Evolutionary conservation across 2,888 invertebrate species (phyloP).

Genomic region (Aporophyla nigra): DNA sequence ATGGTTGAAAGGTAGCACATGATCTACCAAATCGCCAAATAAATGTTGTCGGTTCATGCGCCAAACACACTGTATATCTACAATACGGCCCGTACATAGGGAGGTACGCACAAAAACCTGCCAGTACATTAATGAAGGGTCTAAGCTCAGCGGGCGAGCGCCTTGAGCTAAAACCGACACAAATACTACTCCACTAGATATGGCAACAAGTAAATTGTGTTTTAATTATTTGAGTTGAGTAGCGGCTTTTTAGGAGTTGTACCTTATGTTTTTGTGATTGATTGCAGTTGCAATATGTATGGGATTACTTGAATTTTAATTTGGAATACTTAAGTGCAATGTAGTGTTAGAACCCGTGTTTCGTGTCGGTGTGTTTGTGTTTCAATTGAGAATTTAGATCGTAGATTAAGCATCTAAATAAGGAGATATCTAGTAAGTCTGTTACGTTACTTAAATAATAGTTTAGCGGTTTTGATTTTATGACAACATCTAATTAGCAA

Average conservation of each 20-base stretch:
- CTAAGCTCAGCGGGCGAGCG: slow-evolving; percentile 57
- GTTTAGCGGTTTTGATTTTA: background rate
- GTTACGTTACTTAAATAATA: background rate
- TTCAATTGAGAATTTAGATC: slow-evolving; percentile 9
- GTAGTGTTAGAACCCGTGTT: slow-evolving; percentile 10
- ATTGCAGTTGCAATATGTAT: slow-evolving; percentile 32
- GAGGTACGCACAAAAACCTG: slow-evolving; percentile 41
- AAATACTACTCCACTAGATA: slow-evolving; percentile 37
- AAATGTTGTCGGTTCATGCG: no score
- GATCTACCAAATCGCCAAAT: no score
- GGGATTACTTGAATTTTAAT: slow-evolving; percentile 24
- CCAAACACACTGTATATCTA: no score
- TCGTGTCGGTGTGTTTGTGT: background rate
- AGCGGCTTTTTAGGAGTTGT: slow-evolving; percentile 20
- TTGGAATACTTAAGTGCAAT: background rate
- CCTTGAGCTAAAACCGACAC: slow-evolving; percentile 55
- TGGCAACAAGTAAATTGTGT: slow-evolving; percentile 44
- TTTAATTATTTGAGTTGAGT: slow-evolving; percentile 54
- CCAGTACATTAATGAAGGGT: slow-evolving; percentile 23
- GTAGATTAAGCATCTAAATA: background rate
- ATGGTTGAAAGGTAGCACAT: no score
- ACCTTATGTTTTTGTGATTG: slow-evolving; percentile 35
- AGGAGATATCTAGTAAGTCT: background rate
- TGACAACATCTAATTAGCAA: background rate
- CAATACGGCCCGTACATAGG: slow-evolving; percentile 32